Percentiles rank a stretch among this genome's conserved stretches.
These are phyloP conservation scores for Atrina japonica DNA, from an alignment of 2,888 invertebrate species.

Conservation along the genomic window DNA sequence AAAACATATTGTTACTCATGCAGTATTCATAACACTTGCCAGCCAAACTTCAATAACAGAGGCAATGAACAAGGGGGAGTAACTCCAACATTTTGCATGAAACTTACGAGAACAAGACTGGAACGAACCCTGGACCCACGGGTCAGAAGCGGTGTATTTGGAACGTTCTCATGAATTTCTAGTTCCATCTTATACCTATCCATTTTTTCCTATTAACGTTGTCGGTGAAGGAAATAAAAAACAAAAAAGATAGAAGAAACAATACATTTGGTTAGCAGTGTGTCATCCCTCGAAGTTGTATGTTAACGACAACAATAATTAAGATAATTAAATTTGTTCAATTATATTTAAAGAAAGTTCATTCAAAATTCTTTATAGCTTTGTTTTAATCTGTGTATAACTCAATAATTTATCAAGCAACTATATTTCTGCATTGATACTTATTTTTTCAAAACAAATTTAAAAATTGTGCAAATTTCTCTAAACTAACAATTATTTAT, in stretches of 20 bases:
- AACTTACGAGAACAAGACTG: slow-evolving; percentile 74
- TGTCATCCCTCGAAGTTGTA: not conserved
- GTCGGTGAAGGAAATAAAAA: slow-evolving; percentile 23
- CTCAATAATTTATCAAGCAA: not conserved
- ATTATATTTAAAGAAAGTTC: no score
- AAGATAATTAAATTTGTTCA: no score
- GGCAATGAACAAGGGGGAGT: slow-evolving; percentile 26
- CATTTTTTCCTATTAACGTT: slow-evolving; percentile 73
- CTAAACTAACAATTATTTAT: no score
- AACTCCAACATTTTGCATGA: slow-evolving; percentile 17
- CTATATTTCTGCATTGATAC: no score
- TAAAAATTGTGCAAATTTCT: no score
- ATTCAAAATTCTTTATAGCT: no score
- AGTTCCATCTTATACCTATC: slow-evolving; percentile 75
- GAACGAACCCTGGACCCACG: slow-evolving; percentile 73
- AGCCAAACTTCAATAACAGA: slow-evolving; percentile 26
- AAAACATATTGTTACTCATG: slow-evolving; percentile 12
- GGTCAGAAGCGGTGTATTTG: slow-evolving; percentile 75
- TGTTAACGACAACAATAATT: no score
- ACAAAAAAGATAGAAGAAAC: slow-evolving; percentile 1
- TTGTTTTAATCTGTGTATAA: no score
- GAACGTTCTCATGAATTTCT: slow-evolving; percentile 72
- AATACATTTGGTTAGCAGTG: not conserved
- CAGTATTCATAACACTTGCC: slow-evolving; percentile 25
- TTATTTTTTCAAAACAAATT: no score